A percentile compares a stretch with the other conserved stretches of the same genome.
Evolutionary conservation across 1,140 invertebrate species (phyloP).

Genomic region (Bombus pyrosoma): DNA sequence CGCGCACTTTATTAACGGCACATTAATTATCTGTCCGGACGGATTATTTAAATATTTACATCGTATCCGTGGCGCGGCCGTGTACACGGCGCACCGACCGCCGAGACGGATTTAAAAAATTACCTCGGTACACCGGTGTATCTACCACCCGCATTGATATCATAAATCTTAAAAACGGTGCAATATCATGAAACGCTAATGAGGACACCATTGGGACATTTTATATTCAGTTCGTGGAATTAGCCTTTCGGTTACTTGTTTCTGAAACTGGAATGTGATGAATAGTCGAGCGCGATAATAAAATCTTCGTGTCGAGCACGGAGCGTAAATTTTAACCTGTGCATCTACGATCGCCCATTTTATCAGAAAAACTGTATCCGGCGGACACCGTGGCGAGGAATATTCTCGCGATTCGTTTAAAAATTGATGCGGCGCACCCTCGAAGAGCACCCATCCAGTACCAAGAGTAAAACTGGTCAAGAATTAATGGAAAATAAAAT

Average conservation of each 20-base stretch:
- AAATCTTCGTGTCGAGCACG: slow-evolving; percentile 45
- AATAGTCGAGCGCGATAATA: slow-evolving; percentile 61
- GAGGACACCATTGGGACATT: slow-evolving; percentile 68
- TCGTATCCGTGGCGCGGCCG: slow-evolving; percentile 18
- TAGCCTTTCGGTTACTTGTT: slow-evolving; percentile 62
- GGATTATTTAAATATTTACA: slow-evolving; percentile 66
- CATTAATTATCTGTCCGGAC: slow-evolving; percentile 59
- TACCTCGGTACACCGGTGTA: slow-evolving; percentile 40
- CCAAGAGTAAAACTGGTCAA: neutral
- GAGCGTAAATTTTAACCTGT: slow-evolving; percentile 47
- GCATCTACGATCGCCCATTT: slow-evolving; percentile 25
- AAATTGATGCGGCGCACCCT: neutral
- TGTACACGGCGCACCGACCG: slow-evolving; percentile 46
- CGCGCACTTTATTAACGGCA: slow-evolving; percentile 47
- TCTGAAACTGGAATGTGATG: slow-evolving; percentile 56
- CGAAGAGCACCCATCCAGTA: neutral
- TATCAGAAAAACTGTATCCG: slow-evolving; percentile 6
- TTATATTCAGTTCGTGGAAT: slow-evolving; percentile 68
- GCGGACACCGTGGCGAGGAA: neutral
- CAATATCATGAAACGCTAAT: slow-evolving; percentile 70
- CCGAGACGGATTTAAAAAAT: slow-evolving; percentile 63
- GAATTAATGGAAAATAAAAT: neutral
- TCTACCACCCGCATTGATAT: slow-evolving; percentile 45
- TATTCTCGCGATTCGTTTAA: neutral
- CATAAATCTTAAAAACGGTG: slow-evolving; percentile 67